These are phyloP conservation scores for Metaphire vulgaris DNA, from an alignment of 1,140 invertebrate genomes.

Conservation along the genomic window DNA sequence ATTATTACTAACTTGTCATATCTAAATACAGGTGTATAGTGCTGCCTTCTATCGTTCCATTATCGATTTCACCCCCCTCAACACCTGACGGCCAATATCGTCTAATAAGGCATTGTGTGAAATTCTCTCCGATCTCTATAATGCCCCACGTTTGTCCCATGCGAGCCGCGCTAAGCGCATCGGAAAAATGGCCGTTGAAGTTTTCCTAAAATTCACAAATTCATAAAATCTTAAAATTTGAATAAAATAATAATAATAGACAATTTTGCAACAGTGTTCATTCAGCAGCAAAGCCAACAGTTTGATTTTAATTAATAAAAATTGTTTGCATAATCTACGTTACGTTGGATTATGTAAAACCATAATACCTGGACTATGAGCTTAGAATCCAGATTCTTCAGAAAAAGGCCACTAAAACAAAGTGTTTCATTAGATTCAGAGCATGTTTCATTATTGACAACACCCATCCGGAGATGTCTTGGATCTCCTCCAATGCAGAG, in stretches of 20 bases:
- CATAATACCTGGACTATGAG: slow-evolving; percentile 39
- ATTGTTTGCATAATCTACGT: too few species aligned
- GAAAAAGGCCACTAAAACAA: slow-evolving; percentile 32
- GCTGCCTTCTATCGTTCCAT: slow-evolving; percentile 70
- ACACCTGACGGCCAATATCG: background rate
- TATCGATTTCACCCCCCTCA: slow-evolving; percentile 31
- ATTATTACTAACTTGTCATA: slow-evolving; percentile 75
- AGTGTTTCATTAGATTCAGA: slow-evolving; percentile 23
- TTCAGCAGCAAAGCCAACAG: too few species aligned
- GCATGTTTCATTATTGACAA: slow-evolving; percentile 58
- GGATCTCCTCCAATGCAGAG: slow-evolving; percentile 86
- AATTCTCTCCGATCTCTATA: slow-evolving; percentile 76
- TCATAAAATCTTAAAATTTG: too few species aligned
- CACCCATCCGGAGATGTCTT: slow-evolving; percentile 70
- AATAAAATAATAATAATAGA: too few species aligned
- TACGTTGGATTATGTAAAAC: too few species aligned
- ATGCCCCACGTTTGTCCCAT: slow-evolving; percentile 76
- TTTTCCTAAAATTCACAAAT: slow-evolving; percentile 25
- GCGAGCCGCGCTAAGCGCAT: slow-evolving; percentile 65
- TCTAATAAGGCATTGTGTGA: slow-evolving; percentile 66
- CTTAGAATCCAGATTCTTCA: slow-evolving; percentile 36
- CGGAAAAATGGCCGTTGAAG: slow-evolving; percentile 52
- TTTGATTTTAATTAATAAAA: too few species aligned
- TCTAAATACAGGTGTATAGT: slow-evolving; percentile 78
- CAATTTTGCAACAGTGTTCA: too few species aligned